Conservation (phyloP, 2,113 vertebrate species). For the Myrmecophaga tridactyla region DNA sequence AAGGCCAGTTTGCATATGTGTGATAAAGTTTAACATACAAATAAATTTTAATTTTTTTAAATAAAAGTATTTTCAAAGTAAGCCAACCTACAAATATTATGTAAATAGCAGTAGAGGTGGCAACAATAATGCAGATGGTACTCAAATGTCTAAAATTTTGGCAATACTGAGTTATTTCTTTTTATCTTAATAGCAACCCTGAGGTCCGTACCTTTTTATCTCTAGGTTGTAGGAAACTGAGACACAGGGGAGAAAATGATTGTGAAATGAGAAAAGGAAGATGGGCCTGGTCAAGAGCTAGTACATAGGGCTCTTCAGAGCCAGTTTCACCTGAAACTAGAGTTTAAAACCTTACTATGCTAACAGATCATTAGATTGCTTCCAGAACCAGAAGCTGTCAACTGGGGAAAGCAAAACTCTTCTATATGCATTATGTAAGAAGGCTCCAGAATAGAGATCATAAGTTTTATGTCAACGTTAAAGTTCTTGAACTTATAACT, state of each 20-base stretch:
- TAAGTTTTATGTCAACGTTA: no score
- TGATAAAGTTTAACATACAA: conserved; percentile 15
- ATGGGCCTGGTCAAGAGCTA: neutral
- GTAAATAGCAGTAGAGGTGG: neutral
- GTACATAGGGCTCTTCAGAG: neutral
- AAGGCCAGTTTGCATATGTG: neutral
- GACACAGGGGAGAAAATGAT: neutral
- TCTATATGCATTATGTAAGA: neutral
- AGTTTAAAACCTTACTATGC: neutral
- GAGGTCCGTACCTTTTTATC: neutral
- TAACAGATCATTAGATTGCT: neutral
- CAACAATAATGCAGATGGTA: neutral
- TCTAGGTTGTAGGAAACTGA: neutral
- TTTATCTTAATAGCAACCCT: neutral
- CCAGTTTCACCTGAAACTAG: neutral
- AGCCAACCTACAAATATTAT: neutral
- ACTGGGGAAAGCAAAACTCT: neutral
- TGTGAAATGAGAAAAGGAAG: neutral
- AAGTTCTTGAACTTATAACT: no score
- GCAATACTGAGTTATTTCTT: neutral
- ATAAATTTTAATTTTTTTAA: conserved; percentile 20
- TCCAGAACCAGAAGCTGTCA: neutral
- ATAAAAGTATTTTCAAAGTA: neutral
- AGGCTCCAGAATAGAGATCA: neutral
- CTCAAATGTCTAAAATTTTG: neutral